A percentile compares a stretch with the other conserved stretches of the same genome.
phyloP scores from a whole-genome alignment of 2,113 vertebrate genomes.

The Ceyx cyanopectus region DNA sequence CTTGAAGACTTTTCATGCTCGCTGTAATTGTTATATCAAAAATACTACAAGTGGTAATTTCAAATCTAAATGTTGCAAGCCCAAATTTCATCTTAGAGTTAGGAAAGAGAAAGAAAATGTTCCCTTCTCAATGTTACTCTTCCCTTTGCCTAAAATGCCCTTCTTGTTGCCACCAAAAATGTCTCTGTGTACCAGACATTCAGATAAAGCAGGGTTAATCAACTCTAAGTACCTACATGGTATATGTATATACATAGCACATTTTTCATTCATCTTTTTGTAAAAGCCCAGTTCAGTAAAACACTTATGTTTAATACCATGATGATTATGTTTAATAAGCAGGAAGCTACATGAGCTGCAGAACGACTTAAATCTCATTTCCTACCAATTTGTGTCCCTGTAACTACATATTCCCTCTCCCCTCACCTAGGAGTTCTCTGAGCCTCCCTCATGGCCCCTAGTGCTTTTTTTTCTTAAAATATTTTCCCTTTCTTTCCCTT shows the following conservation, averaged over 20 bases:
- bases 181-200: background rate
- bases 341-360: background rate
- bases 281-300: background rate
- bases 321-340: background rate
- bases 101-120: background rate
- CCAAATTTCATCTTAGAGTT: background rate
- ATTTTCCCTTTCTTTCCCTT: background rate
- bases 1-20: background rate
- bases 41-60: background rate
- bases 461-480: background rate
- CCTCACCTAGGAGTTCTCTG: background rate
- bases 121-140: background rate
- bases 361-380: constrained; percentile 16
- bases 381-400: background rate
- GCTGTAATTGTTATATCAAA: background rate
- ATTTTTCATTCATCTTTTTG: background rate
- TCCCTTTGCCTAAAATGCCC: background rate
- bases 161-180: background rate
- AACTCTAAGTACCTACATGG: background rate
- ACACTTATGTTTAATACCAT: background rate
- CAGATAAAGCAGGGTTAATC: background rate
- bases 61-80: background rate
- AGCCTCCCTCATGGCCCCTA: background rate
- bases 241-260: background rate
- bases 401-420: background rate